Conservation (phyloP, 2,888 invertebrate species). For the Laspeyria flexula region DNA sequence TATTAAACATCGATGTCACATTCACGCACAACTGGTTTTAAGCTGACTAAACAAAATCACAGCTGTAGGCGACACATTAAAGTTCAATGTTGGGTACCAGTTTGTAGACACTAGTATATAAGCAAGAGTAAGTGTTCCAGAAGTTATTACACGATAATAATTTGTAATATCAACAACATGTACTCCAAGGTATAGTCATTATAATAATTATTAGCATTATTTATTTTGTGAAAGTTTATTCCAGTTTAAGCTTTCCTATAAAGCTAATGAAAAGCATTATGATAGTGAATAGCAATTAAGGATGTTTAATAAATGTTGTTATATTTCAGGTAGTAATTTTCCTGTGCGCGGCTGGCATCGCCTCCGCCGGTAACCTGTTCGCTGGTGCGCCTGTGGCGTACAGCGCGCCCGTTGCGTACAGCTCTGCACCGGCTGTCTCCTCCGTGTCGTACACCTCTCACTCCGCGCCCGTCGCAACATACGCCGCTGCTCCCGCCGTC, state of each 20-base stretch:
- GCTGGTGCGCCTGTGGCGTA: slow-evolving; percentile 68
- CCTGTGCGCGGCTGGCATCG: slow-evolving; percentile 85
- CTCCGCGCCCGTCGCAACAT: slow-evolving; percentile 37
- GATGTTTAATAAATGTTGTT: neutral
- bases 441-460: slow-evolving; percentile 13
- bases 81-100: too few relatives aligned
- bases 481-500: slow-evolving; percentile 74
- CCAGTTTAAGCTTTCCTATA: too few relatives aligned
- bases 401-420: slow-evolving; percentile 58
- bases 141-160: slow-evolving; percentile 72
- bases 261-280: too few relatives aligned
- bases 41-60: too few relatives aligned
- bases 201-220: too few relatives aligned
- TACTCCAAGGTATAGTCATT: slow-evolving; percentile 73
- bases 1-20: too few relatives aligned
- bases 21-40: too few relatives aligned
- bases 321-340: slow-evolving; percentile 79
- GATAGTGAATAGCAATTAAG: too few relatives aligned
- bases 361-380: slow-evolving; percentile 86
- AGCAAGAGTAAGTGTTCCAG: slow-evolving; percentile 72
- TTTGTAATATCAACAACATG: slow-evolving; percentile 76
- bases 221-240: slow-evolving; percentile 20
- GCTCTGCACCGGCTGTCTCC: slow-evolving; percentile 58
- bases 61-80: too few relatives aligned
- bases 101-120: slow-evolving; percentile 72